These are phyloP conservation scores for Microplitis manilae DNA, from an alignment of 2,888 invertebrate species.

Conservation along the genomic window DNA sequence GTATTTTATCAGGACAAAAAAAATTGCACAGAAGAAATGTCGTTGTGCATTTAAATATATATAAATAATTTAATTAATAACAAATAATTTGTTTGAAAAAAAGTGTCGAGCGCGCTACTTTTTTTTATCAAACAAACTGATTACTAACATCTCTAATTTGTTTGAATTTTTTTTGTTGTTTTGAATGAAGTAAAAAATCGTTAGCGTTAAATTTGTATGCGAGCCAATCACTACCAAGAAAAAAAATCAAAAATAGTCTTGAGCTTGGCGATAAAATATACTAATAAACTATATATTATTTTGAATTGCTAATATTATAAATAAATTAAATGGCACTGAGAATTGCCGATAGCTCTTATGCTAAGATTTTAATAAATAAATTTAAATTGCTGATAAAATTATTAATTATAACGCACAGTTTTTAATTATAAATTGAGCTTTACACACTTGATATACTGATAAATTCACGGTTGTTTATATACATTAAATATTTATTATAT, in stretches of 20 bases:
- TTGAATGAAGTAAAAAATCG: neutral
- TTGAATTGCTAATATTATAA: neutral
- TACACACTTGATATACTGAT: neutral
- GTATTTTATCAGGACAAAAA: constrained; percentile 54
- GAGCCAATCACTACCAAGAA: constrained; percentile 27
- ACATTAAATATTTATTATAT: constrained; percentile 1
- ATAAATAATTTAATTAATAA: neutral
- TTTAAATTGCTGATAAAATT: neutral
- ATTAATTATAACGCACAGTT: neutral
- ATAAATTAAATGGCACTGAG: constrained; percentile 14
- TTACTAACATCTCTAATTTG: neutral
- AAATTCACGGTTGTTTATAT: neutral
- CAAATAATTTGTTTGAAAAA: neutral
- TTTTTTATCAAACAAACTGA: neutral
- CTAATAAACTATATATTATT: neutral
- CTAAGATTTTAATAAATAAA: neutral
- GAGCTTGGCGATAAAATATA: neutral
- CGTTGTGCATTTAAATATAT: neutral
- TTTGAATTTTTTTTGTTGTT: neutral
- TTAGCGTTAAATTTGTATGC: neutral
- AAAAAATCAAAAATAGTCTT: neutral
- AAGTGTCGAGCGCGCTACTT: neutral
- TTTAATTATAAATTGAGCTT: constrained; percentile 1
- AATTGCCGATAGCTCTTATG: neutral
- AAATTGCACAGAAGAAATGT: neutral